A percentile compares a stretch with the other conserved stretches of the same genome.
phyloP scores from a whole-genome alignment of 2,888 invertebrate species.

The Cephus pygmeus region DNA sequence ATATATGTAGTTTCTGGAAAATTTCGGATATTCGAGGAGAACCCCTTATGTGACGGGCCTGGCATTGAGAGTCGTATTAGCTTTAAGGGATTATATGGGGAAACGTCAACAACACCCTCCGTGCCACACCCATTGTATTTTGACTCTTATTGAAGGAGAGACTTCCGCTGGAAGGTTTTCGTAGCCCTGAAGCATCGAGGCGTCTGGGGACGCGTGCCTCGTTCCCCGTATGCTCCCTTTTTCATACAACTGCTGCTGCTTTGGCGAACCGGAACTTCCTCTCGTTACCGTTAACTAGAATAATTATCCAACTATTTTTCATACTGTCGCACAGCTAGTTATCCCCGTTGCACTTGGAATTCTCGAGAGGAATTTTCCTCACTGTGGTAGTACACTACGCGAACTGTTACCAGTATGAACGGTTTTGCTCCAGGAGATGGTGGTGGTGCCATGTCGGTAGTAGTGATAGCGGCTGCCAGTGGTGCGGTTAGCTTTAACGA shows the following conservation, averaged over 20 bases:
- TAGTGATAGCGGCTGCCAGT: neutral
- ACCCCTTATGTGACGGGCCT: neutral
- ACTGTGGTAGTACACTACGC: neutral
- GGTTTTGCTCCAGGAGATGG: neutral
- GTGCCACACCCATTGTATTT: conserved; percentile 37
- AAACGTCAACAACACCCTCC: conserved; percentile 4
- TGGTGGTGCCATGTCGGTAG: neutral
- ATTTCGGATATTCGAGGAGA: neutral
- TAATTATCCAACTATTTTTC: neutral
- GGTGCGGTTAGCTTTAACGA: neutral
- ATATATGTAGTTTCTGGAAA: neutral
- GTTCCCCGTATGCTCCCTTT: neutral
- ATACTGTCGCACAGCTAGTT: neutral
- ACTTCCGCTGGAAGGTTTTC: conserved; percentile 23
- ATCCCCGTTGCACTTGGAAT: neutral
- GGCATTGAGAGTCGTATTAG: neutral
- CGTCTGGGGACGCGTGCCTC: neutral
- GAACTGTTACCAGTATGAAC: neutral
- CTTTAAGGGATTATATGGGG: neutral
- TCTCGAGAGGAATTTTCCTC: neutral
- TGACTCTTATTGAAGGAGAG: conserved; percentile 37
- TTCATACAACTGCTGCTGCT: neutral
- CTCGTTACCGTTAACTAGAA: neutral
- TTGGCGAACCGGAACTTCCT: neutral
- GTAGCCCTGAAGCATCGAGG: neutral